Conservation (phyloP, 2,113 vertebrate species). For the Calyptommatus sinebrachiatus region DNA sequence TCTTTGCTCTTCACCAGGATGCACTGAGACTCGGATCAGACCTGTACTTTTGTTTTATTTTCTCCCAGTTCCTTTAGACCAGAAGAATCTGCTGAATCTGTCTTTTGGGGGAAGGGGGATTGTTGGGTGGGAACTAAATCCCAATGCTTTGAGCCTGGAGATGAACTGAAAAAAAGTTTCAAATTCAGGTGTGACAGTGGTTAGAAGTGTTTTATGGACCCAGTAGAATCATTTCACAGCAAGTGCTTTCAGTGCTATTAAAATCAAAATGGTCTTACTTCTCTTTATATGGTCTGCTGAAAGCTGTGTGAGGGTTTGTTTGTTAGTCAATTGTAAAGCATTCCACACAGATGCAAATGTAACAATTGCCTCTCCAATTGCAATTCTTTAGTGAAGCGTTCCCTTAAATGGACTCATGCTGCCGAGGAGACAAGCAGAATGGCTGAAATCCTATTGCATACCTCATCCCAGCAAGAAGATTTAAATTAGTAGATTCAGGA, state of each 20-base stretch:
- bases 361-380: background rate
- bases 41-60: too few relatives aligned
- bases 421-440: background rate
- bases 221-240: background rate
- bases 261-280: background rate
- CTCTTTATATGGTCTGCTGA: background rate
- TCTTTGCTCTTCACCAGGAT: background rate
- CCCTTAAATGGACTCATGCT: background rate
- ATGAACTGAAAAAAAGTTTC: too few relatives aligned
- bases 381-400: background rate
- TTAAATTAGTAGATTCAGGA: background rate
- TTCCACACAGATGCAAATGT: background rate
- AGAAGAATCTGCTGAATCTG: too few relatives aligned
- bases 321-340: background rate
- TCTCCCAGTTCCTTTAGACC: too few relatives aligned
- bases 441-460: background rate
- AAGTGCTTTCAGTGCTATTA: background rate
- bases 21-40: background rate
- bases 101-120: too few relatives aligned
- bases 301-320: constrained; percentile 9
- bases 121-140: too few relatives aligned
- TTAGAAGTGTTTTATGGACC: background rate
- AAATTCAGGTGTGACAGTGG: too few relatives aligned
- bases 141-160: too few relatives aligned
- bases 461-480: background rate